Evolutionary conservation across 2,888 invertebrate species (phyloP).

Genomic region (Nysson spinosus): DNA sequence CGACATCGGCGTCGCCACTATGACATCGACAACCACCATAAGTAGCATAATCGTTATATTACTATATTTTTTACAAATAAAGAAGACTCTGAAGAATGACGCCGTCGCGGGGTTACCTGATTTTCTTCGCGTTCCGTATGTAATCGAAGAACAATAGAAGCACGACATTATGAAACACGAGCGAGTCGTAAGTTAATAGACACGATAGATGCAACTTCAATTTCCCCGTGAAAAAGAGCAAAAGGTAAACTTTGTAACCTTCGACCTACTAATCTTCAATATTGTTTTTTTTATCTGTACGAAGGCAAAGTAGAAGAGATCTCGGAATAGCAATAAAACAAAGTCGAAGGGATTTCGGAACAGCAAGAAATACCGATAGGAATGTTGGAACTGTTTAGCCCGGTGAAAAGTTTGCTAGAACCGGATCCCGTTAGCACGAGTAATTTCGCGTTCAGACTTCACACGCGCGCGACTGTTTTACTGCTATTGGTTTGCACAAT

Average conservation of each 20-base stretch:
- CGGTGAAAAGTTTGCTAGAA: constrained; percentile 57
- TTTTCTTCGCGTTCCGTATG: too few species aligned
- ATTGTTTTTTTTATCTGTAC: too few species aligned
- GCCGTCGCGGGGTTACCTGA: too few species aligned
- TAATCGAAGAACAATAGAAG: not conserved
- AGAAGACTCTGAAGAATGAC: constrained; percentile 56
- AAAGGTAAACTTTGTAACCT: too few species aligned
- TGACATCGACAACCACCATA: constrained; percentile 33
- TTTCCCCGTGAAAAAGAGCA: too few species aligned
- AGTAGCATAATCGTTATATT: constrained; percentile 62
- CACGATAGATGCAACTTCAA: too few species aligned
- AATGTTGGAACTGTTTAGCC: constrained; percentile 65
- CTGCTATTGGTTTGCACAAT: constrained; percentile 62
- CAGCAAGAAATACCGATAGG: constrained; percentile 6
- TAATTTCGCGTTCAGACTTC: constrained; percentile 64
- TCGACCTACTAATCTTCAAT: too few species aligned
- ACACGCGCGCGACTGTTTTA: constrained; percentile 65
- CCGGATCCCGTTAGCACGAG: constrained; percentile 52
- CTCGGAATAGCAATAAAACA: constrained; percentile 1
- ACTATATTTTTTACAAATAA: constrained; percentile 77
- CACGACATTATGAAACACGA: too few species aligned
- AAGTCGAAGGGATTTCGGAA: not conserved
- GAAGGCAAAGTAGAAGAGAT: too few species aligned
- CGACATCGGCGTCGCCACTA: constrained; percentile 14
- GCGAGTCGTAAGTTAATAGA: too few species aligned